Evolutionary conservation across 1,140 invertebrate genomes (phyloP), one percentile per base, ranked within the genome.

Genomic region (Anastrepha obliqua): DNA sequence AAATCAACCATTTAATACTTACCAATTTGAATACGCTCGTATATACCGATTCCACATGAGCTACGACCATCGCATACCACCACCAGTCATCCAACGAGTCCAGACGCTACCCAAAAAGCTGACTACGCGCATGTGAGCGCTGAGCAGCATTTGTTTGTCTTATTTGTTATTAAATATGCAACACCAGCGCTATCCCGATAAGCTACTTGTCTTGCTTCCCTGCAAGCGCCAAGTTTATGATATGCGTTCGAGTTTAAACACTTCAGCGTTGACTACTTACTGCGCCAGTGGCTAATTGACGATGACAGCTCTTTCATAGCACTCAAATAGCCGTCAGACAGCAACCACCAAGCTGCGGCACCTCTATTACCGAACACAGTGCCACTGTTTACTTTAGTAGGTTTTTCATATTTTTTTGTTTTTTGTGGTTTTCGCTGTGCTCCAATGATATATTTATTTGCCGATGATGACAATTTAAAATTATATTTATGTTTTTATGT

Each of bases 401-500:
- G 2, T 29, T 29, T 29, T 29, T 29, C 0, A 29, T 29, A 29
- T 29, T 29, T 29, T 29, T 29, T 29, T 29, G 29, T 29, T 29
- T 29, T 29, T 29, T 29, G 17, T 5, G 17, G 60, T 62, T 13
- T 1, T 13, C 51, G 11, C n/a, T 13, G 29, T 47, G 9, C 17
- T 11, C 47, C 74, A 55, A 55, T 81, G 74, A 55, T 81, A 29
- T 81, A 81, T 81, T 81, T 42, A 39, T 67, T 20, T 67, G 64
- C 11, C 4, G 64, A 5, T 39, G 64, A 20, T 81, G 74, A 81
- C 74, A 81, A 81, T 81, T 81, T 11, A 3, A 81, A 81, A 81
- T 81, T 81, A 81, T 81, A 81, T 81, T 81, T 81, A 81, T 81
- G 74, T 81, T 81, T 81, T 81, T 51, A 81, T 51, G 47, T 55